These are phyloP conservation scores for Hybos culiciformis DNA, from an alignment of 2,888 invertebrate species.

Conservation along the genomic window DNA sequence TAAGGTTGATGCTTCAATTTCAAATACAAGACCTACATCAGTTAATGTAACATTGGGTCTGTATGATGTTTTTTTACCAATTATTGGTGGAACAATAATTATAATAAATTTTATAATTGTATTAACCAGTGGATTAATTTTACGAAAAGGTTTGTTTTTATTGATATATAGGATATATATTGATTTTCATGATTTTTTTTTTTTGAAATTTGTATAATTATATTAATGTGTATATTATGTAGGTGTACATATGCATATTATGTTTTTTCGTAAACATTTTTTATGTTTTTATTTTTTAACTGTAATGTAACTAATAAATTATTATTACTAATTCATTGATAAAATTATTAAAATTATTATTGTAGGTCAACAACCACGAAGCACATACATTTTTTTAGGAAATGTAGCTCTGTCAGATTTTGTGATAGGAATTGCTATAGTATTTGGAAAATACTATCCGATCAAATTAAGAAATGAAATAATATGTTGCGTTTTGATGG, in stretches of 20 bases:
- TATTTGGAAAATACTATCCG: conserved; percentile 40
- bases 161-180: not conserved
- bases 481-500: conserved; percentile 34
- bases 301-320: not conserved
- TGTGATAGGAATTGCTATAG: conserved; percentile 45
- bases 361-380: conserved; percentile 45
- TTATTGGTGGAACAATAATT: conserved; percentile 42
- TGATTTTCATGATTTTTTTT: not conserved
- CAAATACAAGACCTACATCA: conserved; percentile 1
- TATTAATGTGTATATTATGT: not conserved
- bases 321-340: not conserved
- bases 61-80: conserved; percentile 42
- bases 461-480: conserved; percentile 27
- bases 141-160: conserved; percentile 41
- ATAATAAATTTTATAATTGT: conserved; percentile 47
- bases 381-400: conserved; percentile 49
- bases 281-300: not conserved
- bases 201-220: not conserved
- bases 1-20: not conserved
- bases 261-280: not conserved
- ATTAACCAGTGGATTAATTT: conserved; percentile 49
- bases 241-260: not conserved
- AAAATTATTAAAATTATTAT: not conserved
- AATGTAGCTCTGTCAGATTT: conserved; percentile 52
- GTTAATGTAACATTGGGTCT: conserved; percentile 34